These are phyloP conservation scores for Pterophyllum scalare DNA, from an alignment of 2,113 vertebrate species.

Conservation along the genomic window DNA sequence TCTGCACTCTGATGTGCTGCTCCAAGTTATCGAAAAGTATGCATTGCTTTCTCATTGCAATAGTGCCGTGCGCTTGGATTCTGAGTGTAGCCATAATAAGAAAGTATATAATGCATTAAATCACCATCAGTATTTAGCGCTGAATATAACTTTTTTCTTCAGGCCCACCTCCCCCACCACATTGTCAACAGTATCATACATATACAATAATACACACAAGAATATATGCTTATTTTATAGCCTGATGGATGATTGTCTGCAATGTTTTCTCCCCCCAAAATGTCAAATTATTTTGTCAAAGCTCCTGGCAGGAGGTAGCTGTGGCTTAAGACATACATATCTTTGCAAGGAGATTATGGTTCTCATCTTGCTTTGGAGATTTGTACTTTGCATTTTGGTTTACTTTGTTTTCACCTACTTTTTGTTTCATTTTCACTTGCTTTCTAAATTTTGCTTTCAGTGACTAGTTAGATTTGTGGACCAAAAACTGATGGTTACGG, in stretches of 20 bases:
- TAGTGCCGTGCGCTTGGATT: background rate
- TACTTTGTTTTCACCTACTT: background rate
- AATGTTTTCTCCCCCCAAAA: background rate
- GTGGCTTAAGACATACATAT: background rate
- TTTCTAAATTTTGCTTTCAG: background rate
- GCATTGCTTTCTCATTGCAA: conserved; percentile 14
- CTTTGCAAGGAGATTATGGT: background rate
- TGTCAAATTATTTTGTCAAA: background rate
- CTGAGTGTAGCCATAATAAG: background rate
- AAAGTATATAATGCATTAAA: background rate
- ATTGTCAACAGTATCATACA: background rate
- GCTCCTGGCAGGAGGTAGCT: background rate
- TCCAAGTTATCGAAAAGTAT: conserved; percentile 25
- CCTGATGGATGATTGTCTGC: background rate
- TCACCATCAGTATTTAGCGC: background rate
- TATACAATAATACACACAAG: background rate
- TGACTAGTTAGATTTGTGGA: background rate
- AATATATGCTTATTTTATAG: background rate
- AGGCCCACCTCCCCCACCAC: background rate
- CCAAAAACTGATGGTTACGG: background rate
- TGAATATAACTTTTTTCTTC: background rate
- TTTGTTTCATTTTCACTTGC: background rate
- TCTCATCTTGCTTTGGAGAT: no score
- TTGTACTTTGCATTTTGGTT: background rate
- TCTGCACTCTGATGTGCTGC: conserved; percentile 30